phyloP scores from a whole-genome alignment of 2,888 invertebrate genomes.

The Sesamia inferens region DNA sequence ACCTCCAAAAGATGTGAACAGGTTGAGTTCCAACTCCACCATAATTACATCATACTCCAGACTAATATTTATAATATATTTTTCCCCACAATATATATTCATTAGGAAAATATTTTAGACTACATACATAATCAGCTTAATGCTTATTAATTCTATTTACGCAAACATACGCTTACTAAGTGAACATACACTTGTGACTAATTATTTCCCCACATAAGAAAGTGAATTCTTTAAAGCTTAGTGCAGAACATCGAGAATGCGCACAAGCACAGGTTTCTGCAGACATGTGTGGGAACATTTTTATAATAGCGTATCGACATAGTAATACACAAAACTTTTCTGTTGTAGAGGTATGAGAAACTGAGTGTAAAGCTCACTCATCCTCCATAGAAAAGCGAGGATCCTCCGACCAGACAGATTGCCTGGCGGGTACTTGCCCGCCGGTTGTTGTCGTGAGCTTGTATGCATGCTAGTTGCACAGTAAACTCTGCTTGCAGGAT shows the following conservation, averaged over 20 bases:
- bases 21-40: too few species aligned
- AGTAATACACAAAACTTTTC: too few species aligned
- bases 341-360: too few species aligned
- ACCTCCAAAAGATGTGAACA: slow-evolving; percentile 2
- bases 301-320: too few species aligned
- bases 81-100: slow-evolving; percentile 27
- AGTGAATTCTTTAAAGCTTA: slow-evolving; percentile 66
- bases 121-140: slow-evolving; percentile 39
- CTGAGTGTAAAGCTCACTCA: too few species aligned
- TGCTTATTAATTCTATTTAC: slow-evolving; percentile 55
- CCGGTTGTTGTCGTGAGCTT: too few species aligned
- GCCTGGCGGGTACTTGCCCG: too few species aligned
- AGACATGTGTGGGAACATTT: too few species aligned
- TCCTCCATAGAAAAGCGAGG: too few species aligned
- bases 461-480: too few species aligned
- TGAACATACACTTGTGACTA: slow-evolving; percentile 65
- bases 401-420: too few species aligned
- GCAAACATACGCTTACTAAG: slow-evolving; percentile 52
- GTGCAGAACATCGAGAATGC: slow-evolving; percentile 34
- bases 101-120: slow-evolving; percentile 39
- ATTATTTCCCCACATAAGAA: slow-evolving; percentile 77
- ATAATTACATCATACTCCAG: slow-evolving; percentile 17
- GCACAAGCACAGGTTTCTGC: slow-evolving; percentile 5
- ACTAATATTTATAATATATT: slow-evolving; percentile 32
- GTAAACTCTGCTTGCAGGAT: too few species aligned